Percentiles rank a stretch among this genome's conserved stretches.
phyloP scores from a whole-genome alignment of 2,888 invertebrate species.

The Adela reaumurella region DNA sequence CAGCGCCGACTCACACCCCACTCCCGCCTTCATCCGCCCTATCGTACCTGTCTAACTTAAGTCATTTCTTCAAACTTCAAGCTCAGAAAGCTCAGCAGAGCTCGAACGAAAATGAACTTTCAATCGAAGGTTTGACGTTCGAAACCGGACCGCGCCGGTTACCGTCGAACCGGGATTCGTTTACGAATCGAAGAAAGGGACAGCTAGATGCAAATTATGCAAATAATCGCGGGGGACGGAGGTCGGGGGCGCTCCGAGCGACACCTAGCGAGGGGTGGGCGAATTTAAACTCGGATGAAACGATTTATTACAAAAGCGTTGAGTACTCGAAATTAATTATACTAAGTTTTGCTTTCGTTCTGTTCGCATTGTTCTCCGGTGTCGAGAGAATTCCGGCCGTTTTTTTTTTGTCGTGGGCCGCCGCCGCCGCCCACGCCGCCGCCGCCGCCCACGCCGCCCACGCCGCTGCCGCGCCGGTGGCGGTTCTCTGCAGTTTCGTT shows the following conservation, averaged over 20 bases:
- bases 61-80: slow-evolving; percentile 49
- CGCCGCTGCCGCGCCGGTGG: no score
- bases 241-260: slow-evolving; percentile 16
- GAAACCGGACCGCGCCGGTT: no score
- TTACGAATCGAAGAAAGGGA: slow-evolving; percentile 47
- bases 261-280: slow-evolving; percentile 32
- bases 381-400: slow-evolving; percentile 20
- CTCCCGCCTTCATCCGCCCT: slow-evolving; percentile 23
- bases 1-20: slow-evolving; percentile 11
- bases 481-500: no score
- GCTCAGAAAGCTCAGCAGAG: slow-evolving; percentile 8
- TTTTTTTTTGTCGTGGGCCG: slow-evolving; percentile 21
- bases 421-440: no score
- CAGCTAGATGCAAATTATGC: slow-evolving; percentile 46
- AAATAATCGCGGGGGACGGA: slow-evolving; percentile 35
- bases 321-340: slow-evolving; percentile 53
- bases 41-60: slow-evolving; percentile 45
- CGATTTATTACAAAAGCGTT: slow-evolving; percentile 56
- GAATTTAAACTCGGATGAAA: slow-evolving; percentile 50
- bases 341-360: slow-evolving; percentile 43
- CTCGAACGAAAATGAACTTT: no score
- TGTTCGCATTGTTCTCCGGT: slow-evolving; percentile 18
- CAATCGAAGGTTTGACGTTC: no score
- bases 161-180: slow-evolving; percentile 39
- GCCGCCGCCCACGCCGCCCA: no score